These are phyloP conservation scores for Melikaiella ostensackeni DNA, from an alignment of 2,888 invertebrate genomes.

Conservation along the genomic window DNA sequence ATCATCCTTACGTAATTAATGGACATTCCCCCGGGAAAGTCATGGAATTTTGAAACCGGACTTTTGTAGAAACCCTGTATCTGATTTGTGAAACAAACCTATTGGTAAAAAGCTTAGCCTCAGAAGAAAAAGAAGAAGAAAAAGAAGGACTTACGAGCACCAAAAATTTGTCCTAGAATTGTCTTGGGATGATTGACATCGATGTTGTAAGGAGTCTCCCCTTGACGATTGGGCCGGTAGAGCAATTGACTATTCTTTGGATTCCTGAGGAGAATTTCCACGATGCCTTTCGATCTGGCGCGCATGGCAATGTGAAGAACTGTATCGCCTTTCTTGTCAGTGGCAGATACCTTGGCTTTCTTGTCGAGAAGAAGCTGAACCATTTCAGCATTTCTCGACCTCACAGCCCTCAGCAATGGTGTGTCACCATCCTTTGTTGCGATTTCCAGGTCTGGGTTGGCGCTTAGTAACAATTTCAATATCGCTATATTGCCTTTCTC, in stretches of 20 bases:
- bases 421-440: slow-evolving; percentile 98
- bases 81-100: no score
- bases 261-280: slow-evolving; percentile 95
- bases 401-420: slow-evolving; percentile 92
- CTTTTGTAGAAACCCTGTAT: no score
- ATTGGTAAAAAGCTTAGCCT: no score
- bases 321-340: slow-evolving; percentile 96
- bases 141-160: slow-evolving; percentile 83
- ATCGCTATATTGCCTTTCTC: slow-evolving; percentile 95
- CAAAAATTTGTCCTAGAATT: slow-evolving; percentile 96
- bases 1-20: no score
- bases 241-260: slow-evolving; percentile 97
- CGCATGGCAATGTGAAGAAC: slow-evolving; percentile 97
- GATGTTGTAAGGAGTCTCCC: slow-evolving; percentile 98
- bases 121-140: neutral
- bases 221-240: slow-evolving; percentile 94
- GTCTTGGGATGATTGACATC: slow-evolving; percentile 97
- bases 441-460: slow-evolving; percentile 96
- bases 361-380: slow-evolving; percentile 94
- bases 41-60: no score
- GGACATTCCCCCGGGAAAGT: no score
- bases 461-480: slow-evolving; percentile 89
- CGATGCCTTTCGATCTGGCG: slow-evolving; percentile 94
- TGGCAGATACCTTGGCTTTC: slow-evolving; percentile 94
- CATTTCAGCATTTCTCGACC: slow-evolving; percentile 93